Evolutionary conservation across 1,140 invertebrate genomes (phyloP).

Genomic region (Drosophila yakuba): DNA sequence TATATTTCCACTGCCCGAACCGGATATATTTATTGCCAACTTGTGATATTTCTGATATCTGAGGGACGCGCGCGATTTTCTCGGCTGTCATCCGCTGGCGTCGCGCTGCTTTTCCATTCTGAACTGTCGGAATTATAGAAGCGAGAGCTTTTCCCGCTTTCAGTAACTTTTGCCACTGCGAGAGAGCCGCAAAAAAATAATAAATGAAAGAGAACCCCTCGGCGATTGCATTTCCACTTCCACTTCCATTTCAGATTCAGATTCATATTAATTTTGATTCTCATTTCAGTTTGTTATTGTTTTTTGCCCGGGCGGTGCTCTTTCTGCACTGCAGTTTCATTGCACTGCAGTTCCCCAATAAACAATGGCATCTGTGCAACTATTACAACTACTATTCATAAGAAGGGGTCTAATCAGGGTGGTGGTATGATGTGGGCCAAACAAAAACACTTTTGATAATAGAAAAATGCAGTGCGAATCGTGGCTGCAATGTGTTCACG

Average conservation of each 20-base stretch:
- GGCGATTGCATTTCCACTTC: conserved; percentile 28
- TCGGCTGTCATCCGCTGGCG: conserved; percentile 62
- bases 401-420: conserved; percentile 13
- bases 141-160: conserved; percentile 66
- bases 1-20: not conserved
- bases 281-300: conserved; percentile 27
- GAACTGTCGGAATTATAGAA: conserved; percentile 53
- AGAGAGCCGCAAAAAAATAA: conserved; percentile 18
- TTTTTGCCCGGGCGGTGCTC: conserved; percentile 10
- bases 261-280: conserved; percentile 40
- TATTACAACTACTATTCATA: not conserved
- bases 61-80: conserved; percentile 37
- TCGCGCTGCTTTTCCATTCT: conserved; percentile 78
- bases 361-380: conserved; percentile 4
- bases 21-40: conserved; percentile 23
- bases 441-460: conserved; percentile 31
- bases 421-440: conserved; percentile 29
- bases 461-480: conserved; percentile 15
- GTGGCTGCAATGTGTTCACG: conserved; percentile 33
- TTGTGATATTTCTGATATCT: not conserved
- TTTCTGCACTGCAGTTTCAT: conserved; percentile 7
- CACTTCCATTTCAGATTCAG: not conserved
- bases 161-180: conserved; percentile 47
- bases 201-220: conserved; percentile 13
- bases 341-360: conserved; percentile 26